Base-by-base conservation (phyloP, 2,888 invertebrate species). In the Euproctis similis region DNA sequence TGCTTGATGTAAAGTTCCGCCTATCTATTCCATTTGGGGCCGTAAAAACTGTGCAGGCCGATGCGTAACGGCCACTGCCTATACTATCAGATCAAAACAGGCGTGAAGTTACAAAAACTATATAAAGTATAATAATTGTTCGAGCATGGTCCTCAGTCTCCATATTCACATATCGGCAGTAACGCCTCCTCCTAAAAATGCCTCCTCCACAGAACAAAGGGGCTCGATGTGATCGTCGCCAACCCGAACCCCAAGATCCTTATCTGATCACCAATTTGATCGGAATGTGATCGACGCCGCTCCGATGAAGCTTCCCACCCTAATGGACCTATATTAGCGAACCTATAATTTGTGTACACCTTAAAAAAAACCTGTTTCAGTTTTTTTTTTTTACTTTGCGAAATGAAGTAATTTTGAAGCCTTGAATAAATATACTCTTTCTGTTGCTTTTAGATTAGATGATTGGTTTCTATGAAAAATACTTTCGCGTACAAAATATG, bases 241-340 rank as follows among this genome's bases (percentile, higher is more conserved):
- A 56, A 56, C 69, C 69, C 69, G 66, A 63, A 66, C 60, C 58
- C 53, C 42, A 38, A 59, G 77, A 80, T 77, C 59, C 53, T 75
- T 74, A 76, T 77, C 77, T 68, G 60, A 69, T 77, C 66, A 80
- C 70, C 72, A 77, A 80, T 80, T 80, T 78, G 64, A 72, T 73
- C 61, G 80, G 80, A 78, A 80, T 77, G 76, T 61, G 65, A 69
- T 61, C 65, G 56, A 39, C 36, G 49, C 44, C 45, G 54, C 52
- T 59, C 64, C 70, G 63, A 72, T 72, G 66, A 66, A 66, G 65
- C 66, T 64, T 64, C 61, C 51, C 53, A 43, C 21, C 58, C 53
- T 72, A 76, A 74, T 72, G 73, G 61, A 61, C 36, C 55, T 56
- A 61, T 73, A 74, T 76, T 75, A 76, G 64, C 64, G 48, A 53